Evolutionary conservation across 2,113 vertebrate genomes (phyloP), one percentile per base, ranked within the genome.

Genomic region (Platycercus adscitus): DNA sequence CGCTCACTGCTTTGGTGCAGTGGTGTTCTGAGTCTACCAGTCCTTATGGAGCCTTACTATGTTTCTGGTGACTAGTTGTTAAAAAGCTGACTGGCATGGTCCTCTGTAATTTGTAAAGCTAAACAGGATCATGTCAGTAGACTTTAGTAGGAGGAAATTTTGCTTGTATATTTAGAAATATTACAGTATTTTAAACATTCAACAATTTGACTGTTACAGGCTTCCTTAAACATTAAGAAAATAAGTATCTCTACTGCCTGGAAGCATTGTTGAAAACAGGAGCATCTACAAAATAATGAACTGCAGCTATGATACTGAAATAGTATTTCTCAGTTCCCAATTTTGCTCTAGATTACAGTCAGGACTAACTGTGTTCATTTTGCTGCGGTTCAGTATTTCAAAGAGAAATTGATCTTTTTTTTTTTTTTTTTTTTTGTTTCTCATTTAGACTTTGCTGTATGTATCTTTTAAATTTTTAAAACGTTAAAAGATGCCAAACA

Each of bases 401-500:
- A 72, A 85, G 50, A 28, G 46, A 81, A 84, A 61, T 81, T 81
- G 46, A 93, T 80, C 63, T 81, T 81, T 17, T 31, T 64, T 58
- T 92, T 88, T 77, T 92, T 88, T 77, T 53, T 52, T 39, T 39
- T 53, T 20, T 47, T 55, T 33, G 33, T 33, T 56, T 70, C 53
- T 92, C 15, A 4, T 90, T 87, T 83, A 76, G 72, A 85, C 60
- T 95, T 82, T 79, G 35, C 68, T 95, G 79, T 94, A 72, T 82
- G 17, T 82, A 33, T 91, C 85, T 85, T 79, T 63, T 71, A 69
- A 77, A 52, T 72, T 43, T 75, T 94, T 88, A 95, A 82, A 93
- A 93, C 84, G 93, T 88, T 95, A 96, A 96, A 95, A 89, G 87
- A 92, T 92, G 73, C 76, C 53, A 11, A 91, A 33, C 81, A 96